These are phyloP conservation scores for Drosophila santomea DNA, from an alignment of 1,140 invertebrate species.

Conservation along the genomic window DNA sequence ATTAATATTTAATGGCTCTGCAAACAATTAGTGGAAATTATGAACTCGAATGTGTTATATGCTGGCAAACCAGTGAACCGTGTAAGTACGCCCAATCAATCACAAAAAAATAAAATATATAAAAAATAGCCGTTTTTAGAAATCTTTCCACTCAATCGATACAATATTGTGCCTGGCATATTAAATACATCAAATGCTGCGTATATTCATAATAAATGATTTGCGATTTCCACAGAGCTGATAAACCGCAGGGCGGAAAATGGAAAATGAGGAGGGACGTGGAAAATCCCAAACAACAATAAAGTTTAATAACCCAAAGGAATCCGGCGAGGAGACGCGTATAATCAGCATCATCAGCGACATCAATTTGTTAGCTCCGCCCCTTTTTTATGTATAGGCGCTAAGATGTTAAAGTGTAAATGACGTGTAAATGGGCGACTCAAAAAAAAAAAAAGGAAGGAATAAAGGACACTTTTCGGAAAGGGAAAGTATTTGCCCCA, in stretches of 20 bases:
- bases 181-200: slow-evolving; percentile 45
- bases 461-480: slow-evolving; percentile 15
- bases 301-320: slow-evolving; percentile 80
- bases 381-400: slow-evolving; percentile 44
- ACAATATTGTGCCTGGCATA: slow-evolving; percentile 40
- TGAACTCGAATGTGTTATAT: slow-evolving; percentile 1
- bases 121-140: slow-evolving; percentile 15
- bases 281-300: slow-evolving; percentile 71
- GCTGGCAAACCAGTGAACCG: slow-evolving; percentile 1
- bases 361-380: slow-evolving; percentile 58
- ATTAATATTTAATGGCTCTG: slow-evolving; percentile 21
- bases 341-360: slow-evolving; percentile 79
- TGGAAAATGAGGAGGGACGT: slow-evolving; percentile 26
- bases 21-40: slow-evolving; percentile 26
- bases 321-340: slow-evolving; percentile 54
- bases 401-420: slow-evolving; percentile 80
- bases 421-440: slow-evolving; percentile 75
- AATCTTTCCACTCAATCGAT: slow-evolving; percentile 42
- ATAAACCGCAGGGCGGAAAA: slow-evolving; percentile 39
- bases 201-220: slow-evolving; percentile 52
- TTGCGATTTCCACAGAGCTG: slow-evolving; percentile 46
- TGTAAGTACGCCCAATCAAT: slow-evolving; percentile 1
- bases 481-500: slow-evolving; percentile 29
- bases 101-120: neutral
- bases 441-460: slow-evolving; percentile 10